These are phyloP conservation scores for Anoncus sp. DNA, from an alignment of 2,888 invertebrate genomes.

Conservation along the genomic window DNA sequence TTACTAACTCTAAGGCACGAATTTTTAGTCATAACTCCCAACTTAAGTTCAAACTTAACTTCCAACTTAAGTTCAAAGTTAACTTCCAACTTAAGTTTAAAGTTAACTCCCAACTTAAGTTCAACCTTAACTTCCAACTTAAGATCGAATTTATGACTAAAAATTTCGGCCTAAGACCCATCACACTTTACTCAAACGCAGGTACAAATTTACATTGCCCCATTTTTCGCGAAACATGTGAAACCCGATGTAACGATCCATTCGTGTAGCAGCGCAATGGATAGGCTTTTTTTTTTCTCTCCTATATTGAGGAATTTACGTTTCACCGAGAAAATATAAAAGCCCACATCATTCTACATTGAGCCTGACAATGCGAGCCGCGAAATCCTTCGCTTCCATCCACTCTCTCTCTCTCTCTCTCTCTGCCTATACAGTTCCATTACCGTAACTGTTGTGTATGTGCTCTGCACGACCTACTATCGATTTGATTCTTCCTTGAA, in stretches of 20 bases:
- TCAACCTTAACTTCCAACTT: too few species aligned
- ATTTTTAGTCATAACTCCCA: too few species aligned
- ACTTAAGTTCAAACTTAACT: too few species aligned
- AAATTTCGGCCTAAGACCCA: too few species aligned
- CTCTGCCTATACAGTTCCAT: slow-evolving; percentile 5
- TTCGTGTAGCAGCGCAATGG: neutral
- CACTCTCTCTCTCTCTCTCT: neutral
- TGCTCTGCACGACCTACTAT: slow-evolving; percentile 29
- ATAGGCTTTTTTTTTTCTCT: neutral
- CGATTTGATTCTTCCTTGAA: slow-evolving; percentile 49
- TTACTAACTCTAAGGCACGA: too few species aligned
- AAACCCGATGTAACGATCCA: neutral
- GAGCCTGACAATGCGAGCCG: slow-evolving; percentile 24
- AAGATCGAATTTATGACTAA: too few species aligned
- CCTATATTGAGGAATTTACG: slow-evolving; percentile 10
- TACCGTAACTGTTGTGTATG: slow-evolving; percentile 5
- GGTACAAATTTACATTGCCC: neutral
- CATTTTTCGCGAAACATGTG: neutral
- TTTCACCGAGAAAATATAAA: slow-evolving; percentile 13
- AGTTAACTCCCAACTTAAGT: too few species aligned
- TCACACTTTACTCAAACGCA: too few species aligned
- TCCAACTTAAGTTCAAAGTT: too few species aligned
- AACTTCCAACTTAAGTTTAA: too few species aligned
- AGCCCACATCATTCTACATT: slow-evolving; percentile 27
- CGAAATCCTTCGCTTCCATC: slow-evolving; percentile 1